Evolutionary conservation across 1,140 invertebrate species (phyloP).

Genomic region (Drosophila paulistorum): DNA sequence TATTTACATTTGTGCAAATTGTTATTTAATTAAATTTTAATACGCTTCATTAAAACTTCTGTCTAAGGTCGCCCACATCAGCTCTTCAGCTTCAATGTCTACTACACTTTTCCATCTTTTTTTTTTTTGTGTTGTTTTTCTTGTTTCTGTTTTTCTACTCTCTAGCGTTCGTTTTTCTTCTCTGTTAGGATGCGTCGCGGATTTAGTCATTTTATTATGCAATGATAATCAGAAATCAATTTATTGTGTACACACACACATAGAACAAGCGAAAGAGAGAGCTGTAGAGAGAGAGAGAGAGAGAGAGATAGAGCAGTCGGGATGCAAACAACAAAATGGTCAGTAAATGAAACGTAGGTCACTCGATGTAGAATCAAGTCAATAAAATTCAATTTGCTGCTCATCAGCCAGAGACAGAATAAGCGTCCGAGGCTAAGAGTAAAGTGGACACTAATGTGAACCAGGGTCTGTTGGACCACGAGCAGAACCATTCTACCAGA

Average conservation of each 20-base stretch:
- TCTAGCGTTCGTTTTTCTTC: not conserved
- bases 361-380: constrained; percentile 59
- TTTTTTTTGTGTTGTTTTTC: constrained; percentile 9
- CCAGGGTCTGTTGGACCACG: not conserved
- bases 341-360: constrained; percentile 52
- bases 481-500: not conserved
- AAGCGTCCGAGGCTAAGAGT: constrained; percentile 21
- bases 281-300: too few species aligned
- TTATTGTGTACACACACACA: constrained; percentile 57
- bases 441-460: constrained; percentile 42
- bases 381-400: constrained; percentile 78
- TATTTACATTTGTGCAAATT: constrained; percentile 79
- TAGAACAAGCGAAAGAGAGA: not conserved
- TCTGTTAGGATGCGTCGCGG: constrained; percentile 16
- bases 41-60: constrained; percentile 78
- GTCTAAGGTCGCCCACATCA: constrained; percentile 32
- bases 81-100: not conserved
- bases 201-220: constrained; percentile 69
- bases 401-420: constrained; percentile 53
- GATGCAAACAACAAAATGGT: constrained; percentile 42
- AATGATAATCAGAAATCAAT: constrained; percentile 80
- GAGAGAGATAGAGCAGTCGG: not conserved
- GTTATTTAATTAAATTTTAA: constrained; percentile 81
- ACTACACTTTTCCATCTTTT: not conserved
- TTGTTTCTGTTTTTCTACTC: not conserved